Base-by-base conservation (phyloP, 2,113 vertebrate species). In the Hyla sarda region DNA sequence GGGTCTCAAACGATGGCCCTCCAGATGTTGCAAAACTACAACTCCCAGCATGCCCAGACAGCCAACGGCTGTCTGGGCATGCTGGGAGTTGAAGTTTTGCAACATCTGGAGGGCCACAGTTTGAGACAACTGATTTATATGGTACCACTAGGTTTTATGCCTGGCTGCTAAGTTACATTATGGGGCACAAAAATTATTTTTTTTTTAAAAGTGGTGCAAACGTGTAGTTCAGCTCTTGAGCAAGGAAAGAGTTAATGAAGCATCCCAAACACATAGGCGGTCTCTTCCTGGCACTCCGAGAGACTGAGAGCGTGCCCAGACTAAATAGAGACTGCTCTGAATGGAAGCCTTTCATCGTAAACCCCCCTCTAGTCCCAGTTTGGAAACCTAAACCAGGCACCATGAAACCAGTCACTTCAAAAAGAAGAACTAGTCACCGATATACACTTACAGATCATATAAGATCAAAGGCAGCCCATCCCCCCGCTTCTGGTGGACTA, bases 301-400 rank as follows among this genome's bases (percentile, higher is more conserved):
- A 80, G 50, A 86, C 65, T 81, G 84, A 13, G 84, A 81, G 84
- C 84, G 84, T 86, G 84, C 84, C 62, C 77, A 86, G 84, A 86
- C 84, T 86, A 86, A 86, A 81, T 86, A 86, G 77, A 86, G 84
- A 80, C 84, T 48, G 84, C 52, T 81, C 77, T 86, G 76, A 86
- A 86, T 86, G 77, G 83, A 58, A 81, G 76, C 2, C 84, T 81
- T 86, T 86, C 76, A 86, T 86, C 17, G 34, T 8, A 32, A 48
- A 69, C 52, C 37, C 52, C 37, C 37, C 84, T 81, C 48, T 10
- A 71, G 48, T 81, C 67, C 67, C 84, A 47, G 65, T 69, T 41
- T 86, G 84, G 67, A 86, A 73, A 72, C 76, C 32, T 80, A 80
- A 72, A 86, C 77, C 84, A 86, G 52, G 1, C 41, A 52, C 65